Evolutionary conservation across 1,140 invertebrate species (phyloP).

Genomic region (Bombus confusus): DNA sequence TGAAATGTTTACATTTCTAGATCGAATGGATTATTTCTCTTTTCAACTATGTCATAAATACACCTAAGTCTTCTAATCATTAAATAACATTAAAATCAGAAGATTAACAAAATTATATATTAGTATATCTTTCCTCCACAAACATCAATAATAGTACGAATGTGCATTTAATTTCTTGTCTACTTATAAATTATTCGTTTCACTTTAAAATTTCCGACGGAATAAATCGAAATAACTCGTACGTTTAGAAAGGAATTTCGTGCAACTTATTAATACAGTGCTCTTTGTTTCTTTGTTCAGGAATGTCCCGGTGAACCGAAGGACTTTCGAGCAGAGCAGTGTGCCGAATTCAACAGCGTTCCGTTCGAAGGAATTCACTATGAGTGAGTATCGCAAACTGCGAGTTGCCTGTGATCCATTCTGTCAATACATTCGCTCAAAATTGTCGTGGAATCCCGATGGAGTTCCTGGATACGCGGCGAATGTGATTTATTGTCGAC

Average conservation of each 20-base stretch:
- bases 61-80: background rate
- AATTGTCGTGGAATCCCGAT: slow-evolving; percentile 9
- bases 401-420: background rate
- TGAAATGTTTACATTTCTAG: too few relatives aligned
- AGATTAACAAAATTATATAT: background rate
- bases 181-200: too few relatives aligned
- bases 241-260: background rate
- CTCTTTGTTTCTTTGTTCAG: slow-evolving; percentile 75
- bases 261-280: background rate
- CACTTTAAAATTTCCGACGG: background rate
- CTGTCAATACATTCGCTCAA: background rate
- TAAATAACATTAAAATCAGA: background rate
- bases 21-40: too few relatives aligned
- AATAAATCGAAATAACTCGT: background rate
- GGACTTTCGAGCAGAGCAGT: slow-evolving; percentile 94
- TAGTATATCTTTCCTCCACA: too few relatives aligned
- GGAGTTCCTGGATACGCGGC: slow-evolving; percentile 4
- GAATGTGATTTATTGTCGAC: slow-evolving; percentile 44
- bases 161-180: too few relatives aligned
- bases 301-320: slow-evolving; percentile 89
- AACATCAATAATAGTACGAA: too few relatives aligned
- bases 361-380: slow-evolving; percentile 90
- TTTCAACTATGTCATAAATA: too few relatives aligned
- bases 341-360: slow-evolving; percentile 89
- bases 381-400: slow-evolving; percentile 84